These are phyloP conservation scores for Nysson spinosus DNA, from an alignment of 2,888 invertebrate species.

Conservation along the genomic window DNA sequence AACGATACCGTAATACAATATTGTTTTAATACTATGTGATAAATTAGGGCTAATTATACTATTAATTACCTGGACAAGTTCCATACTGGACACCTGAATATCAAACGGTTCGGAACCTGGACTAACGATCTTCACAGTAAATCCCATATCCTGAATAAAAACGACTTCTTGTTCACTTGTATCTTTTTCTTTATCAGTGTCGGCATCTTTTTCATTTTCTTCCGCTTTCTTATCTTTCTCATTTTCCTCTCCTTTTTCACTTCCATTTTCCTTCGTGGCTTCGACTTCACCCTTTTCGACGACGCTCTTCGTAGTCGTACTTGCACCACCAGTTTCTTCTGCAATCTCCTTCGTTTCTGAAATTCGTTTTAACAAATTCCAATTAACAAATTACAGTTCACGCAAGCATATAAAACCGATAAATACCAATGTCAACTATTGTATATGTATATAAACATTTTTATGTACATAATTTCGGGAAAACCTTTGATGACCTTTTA, in stretches of 20 bases:
- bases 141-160: slow-evolving; percentile 93
- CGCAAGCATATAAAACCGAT: no score
- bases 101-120: slow-evolving; percentile 95
- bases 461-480: no score
- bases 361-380: neutral
- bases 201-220: slow-evolving; percentile 65
- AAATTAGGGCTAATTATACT: neutral
- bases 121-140: slow-evolving; percentile 95
- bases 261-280: slow-evolving; percentile 75
- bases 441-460: no score
- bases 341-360: slow-evolving; percentile 64
- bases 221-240: slow-evolving; percentile 55
- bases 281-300: slow-evolving; percentile 78
- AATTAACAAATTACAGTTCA: no score
- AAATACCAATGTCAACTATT: no score
- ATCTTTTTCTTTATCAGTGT: slow-evolving; percentile 75
- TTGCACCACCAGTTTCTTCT: slow-evolving; percentile 62
- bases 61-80: slow-evolving; percentile 86
- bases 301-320: slow-evolving; percentile 67
- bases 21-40: no score
- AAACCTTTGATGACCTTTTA: no score
- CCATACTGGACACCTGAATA: slow-evolving; percentile 98
- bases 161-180: slow-evolving; percentile 89
- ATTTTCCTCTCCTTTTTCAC: slow-evolving; percentile 68
- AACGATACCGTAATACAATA: no score